Evolutionary conservation across 2,888 invertebrate species (phyloP).

Genomic region (Brenthis daphne): DNA sequence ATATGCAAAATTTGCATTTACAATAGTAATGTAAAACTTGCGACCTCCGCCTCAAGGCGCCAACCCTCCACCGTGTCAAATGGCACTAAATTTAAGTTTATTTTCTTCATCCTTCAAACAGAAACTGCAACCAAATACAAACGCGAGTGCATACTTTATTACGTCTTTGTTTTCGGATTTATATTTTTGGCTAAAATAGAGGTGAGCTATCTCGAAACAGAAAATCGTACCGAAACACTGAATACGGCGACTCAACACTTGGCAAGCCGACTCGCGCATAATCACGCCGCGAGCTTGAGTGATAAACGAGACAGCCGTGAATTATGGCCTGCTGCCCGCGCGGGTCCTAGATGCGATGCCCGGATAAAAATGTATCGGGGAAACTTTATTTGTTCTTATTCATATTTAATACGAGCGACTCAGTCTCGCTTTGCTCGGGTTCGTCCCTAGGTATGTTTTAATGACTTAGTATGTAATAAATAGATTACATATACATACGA

Average conservation of each 20-base stretch:
- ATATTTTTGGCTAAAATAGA: slow-evolving; percentile 19
- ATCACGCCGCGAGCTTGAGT: slow-evolving; percentile 31
- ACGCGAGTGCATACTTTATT: neutral
- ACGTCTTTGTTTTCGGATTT: slow-evolving; percentile 9
- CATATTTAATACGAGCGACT: too few species aligned
- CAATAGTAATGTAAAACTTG: too few species aligned
- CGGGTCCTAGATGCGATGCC: slow-evolving; percentile 15
- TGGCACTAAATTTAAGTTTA: neutral
- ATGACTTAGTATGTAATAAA: too few species aligned
- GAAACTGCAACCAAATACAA: neutral
- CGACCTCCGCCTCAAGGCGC: too few species aligned
- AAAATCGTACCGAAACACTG: slow-evolving; percentile 20
- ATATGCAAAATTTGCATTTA: too few species aligned
- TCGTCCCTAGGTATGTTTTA: too few species aligned
- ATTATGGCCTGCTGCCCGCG: slow-evolving; percentile 21
- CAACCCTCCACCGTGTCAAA: too few species aligned
- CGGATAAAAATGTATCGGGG: slow-evolving; percentile 8
- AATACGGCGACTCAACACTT: slow-evolving; percentile 35
- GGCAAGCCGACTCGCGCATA: slow-evolving; percentile 34
- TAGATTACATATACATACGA: too few species aligned
- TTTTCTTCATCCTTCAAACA: neutral
- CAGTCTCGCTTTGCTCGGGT: too few species aligned
- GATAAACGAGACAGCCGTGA: slow-evolving; percentile 34
- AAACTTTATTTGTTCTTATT: slow-evolving; percentile 13
- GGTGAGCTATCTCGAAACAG: slow-evolving; percentile 22